These are phyloP conservation scores for Hymenochirus boettgeri DNA, from an alignment of 2,113 vertebrate species.

Conservation along the genomic window DNA sequence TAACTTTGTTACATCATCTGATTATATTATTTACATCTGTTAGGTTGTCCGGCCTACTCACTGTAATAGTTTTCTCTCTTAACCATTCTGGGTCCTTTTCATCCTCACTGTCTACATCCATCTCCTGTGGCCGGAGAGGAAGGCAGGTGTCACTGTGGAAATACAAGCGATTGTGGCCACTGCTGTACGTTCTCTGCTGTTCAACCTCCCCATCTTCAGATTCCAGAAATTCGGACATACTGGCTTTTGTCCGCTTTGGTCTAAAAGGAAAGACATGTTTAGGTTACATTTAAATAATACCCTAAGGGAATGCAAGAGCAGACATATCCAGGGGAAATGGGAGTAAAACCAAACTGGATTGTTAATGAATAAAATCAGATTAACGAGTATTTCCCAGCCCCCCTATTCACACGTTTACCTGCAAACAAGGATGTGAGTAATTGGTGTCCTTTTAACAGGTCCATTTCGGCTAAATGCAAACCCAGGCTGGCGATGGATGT, in stretches of 20 bases:
- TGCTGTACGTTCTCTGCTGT: slow-evolving; percentile 93
- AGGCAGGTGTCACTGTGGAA: slow-evolving; percentile 97
- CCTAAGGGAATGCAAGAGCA: no score
- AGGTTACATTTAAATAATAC: no score
- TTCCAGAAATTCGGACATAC: slow-evolving; percentile 94
- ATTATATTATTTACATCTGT: no score
- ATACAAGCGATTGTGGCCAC: slow-evolving; percentile 95
- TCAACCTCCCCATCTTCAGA: slow-evolving; percentile 94
- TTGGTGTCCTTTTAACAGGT: slow-evolving; percentile 92
- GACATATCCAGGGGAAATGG: no score
- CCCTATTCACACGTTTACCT: slow-evolving; percentile 61
- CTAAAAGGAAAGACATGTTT: no score
- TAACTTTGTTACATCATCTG: no score
- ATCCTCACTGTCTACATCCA: slow-evolving; percentile 96
- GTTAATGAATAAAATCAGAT: no score
- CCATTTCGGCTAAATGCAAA: slow-evolving; percentile 98
- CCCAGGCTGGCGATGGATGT: slow-evolving; percentile 95
- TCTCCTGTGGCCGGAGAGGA: slow-evolving; percentile 93
- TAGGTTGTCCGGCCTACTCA: no score
- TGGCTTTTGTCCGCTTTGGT: slow-evolving; percentile 93
- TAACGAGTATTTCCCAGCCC: no score
- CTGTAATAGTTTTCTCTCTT: slow-evolving; percentile 93
- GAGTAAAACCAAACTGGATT: no score
- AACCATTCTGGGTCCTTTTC: slow-evolving; percentile 96
- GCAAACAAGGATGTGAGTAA: slow-evolving; percentile 95